Percentiles rank a stretch among this genome's conserved stretches.
phyloP scores from a whole-genome alignment of 2,113 vertebrate species.

The Tinamus guttatus region DNA sequence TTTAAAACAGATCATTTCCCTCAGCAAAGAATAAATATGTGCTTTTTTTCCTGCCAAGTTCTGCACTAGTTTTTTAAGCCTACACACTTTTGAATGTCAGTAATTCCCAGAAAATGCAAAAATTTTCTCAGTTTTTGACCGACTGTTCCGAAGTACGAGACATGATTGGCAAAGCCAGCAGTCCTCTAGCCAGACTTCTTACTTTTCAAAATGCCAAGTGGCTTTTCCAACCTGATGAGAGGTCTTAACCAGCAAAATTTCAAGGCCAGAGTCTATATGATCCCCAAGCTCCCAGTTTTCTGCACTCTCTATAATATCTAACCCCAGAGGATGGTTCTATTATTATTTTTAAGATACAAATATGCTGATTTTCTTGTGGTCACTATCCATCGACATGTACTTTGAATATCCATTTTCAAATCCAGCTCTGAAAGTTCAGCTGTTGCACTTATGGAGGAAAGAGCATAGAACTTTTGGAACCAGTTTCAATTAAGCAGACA shows the following conservation, averaged over 20 bases:
- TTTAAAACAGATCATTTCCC: neutral
- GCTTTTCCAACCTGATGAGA: neutral
- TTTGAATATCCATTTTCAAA: neutral
- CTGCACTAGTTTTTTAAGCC: neutral
- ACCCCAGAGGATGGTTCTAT: neutral
- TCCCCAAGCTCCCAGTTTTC: neutral
- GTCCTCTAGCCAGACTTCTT: neutral
- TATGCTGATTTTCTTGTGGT: neutral
- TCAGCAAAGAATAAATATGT: neutral
- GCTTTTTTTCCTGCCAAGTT: neutral
- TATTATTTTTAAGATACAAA: neutral
- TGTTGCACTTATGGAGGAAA: neutral
- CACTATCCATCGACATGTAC: neutral
- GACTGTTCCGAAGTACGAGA: neutral
- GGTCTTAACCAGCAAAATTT: rapidly evolving
- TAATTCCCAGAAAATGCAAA: neutral
- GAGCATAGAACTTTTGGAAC: neutral
- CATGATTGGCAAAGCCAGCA: neutral
- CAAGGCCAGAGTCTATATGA: neutral
- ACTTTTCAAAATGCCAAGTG: neutral
- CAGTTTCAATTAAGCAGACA: neutral
- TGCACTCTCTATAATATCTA: neutral
- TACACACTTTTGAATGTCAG: neutral
- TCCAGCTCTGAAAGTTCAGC: neutral
- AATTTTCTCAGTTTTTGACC: neutral